Base-by-base conservation (phyloP, 2,888 invertebrate species). In the Hemaris fuciformis region DNA sequence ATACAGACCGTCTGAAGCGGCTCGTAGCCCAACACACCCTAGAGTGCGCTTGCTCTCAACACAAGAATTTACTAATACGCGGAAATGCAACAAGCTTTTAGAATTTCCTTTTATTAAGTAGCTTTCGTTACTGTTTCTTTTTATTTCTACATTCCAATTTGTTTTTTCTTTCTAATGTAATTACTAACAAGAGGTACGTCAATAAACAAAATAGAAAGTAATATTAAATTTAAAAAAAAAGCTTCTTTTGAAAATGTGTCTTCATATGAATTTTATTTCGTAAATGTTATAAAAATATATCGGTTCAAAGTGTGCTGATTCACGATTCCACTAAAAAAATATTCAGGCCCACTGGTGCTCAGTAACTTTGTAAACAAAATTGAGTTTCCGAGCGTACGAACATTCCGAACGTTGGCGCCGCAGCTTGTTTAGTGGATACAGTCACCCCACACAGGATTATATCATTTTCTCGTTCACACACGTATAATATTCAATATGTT, bases 311-410 rank as follows among this genome's bases (percentile, higher is more conserved):
- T 69, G 53, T 67, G 48, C 62, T 57, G 65, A 62, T 67, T 67
- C 65, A 65, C 66, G 62, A 70, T 61, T 65, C 65, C 42, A 61
- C 62, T 69, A 59, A 66, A 64, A 59, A 59, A 57, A 59, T 45
- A 34, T 64, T 62, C 62, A 45, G 43, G 62, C 61, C 66, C 66
- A 67, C 69, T 66, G 68, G 69, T 67, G 68, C 69, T 73, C 66
- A 67, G 70, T 80, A 83, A 84, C 75, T 75, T 77, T 70, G 75
- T 80, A 70, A 75, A 67, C 77, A 62, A 83, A 83, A 86, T 86
- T 78, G 72, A 80, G 72, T 83, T 84, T 78, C 66, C 65, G 38
- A 60, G 66, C 68, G 76, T 75, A 72, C 22, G 61, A 38, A 41
- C 61, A 58, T 46, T 34, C 38, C 48, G 41, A 53, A 38, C 25